Percentiles rank a stretch among this genome's conserved stretches.
Conservation (phyloP, 2,888 invertebrate genomes). For the Tubulanus polymorphus region DNA sequence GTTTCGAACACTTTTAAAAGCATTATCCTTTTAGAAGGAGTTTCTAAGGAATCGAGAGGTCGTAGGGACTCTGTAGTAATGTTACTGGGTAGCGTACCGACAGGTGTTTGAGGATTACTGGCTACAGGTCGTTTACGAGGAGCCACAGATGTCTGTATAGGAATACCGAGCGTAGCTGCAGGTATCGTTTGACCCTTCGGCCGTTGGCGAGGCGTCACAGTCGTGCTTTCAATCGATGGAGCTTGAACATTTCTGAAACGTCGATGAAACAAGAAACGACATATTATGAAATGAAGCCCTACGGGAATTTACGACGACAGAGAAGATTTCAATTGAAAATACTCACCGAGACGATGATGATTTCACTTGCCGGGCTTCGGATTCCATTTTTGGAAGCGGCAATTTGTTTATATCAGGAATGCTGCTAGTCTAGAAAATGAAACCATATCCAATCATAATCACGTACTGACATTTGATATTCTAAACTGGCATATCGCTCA, state of each 20-base stretch:
- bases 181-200: constrained; percentile 62
- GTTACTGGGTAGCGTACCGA: too few relatives aligned
- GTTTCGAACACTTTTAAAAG: too few relatives aligned
- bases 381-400: constrained; percentile 66
- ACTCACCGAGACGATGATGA: too few relatives aligned
- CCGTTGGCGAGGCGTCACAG: constrained; percentile 76
- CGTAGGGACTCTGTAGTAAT: too few relatives aligned
- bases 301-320: background rate
- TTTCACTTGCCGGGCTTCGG: constrained; percentile 58
- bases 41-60: too few relatives aligned
- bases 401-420: constrained; percentile 64
- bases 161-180: constrained; percentile 31
- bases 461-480: too few relatives aligned
- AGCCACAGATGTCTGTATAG: constrained; percentile 43
- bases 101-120: constrained; percentile 27
- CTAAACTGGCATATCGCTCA: too few relatives aligned
- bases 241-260: constrained; percentile 21
- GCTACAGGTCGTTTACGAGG: constrained; percentile 38
- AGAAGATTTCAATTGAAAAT: background rate
- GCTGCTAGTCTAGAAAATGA: background rate
- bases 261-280: too few relatives aligned
- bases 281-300: too few relatives aligned
- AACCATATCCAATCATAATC: background rate
- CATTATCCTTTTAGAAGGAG: too few relatives aligned
- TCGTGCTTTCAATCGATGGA: constrained; percentile 64